Evolutionary conservation across 1,140 invertebrate genomes (phyloP).

Genomic region (Drosophila equinoxialis): DNA sequence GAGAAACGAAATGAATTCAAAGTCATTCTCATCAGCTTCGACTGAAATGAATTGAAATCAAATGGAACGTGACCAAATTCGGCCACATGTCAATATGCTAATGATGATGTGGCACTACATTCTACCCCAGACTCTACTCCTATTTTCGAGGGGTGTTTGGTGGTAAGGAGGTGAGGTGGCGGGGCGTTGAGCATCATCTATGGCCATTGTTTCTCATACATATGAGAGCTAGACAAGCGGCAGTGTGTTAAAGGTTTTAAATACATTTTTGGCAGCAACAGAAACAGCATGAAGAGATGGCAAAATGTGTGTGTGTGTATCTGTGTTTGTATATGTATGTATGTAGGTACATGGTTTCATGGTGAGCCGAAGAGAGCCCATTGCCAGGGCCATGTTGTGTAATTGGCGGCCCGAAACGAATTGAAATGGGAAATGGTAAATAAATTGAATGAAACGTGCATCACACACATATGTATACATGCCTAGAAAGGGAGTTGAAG

Average conservation of each 20-base stretch:
- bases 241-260: slow-evolving; percentile 21
- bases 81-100: slow-evolving; percentile 81
- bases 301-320: not conserved
- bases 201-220: slow-evolving; percentile 9
- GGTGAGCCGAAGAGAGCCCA: slow-evolving; percentile 30
- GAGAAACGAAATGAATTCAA: slow-evolving; percentile 63
- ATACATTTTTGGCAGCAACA: not conserved
- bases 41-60: slow-evolving; percentile 72
- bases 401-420: slow-evolving; percentile 77
- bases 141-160: not conserved
- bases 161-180: too few species aligned
- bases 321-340: not conserved
- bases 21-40: slow-evolving; percentile 46
- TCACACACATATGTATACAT: slow-evolving; percentile 16
- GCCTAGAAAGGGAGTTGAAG: not conserved
- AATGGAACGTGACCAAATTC: slow-evolving; percentile 79
- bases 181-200: not conserved
- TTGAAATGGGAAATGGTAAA: slow-evolving; percentile 78
- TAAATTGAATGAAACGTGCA: slow-evolving; percentile 79
- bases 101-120: slow-evolving; percentile 56
- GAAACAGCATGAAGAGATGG: too few species aligned
- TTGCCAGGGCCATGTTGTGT: slow-evolving; percentile 60
- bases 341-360: slow-evolving; percentile 1
- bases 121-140: not conserved
- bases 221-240: slow-evolving; percentile 12